Conservation (phyloP, 1,140 invertebrate species). For the Grapholita molesta region DNA sequence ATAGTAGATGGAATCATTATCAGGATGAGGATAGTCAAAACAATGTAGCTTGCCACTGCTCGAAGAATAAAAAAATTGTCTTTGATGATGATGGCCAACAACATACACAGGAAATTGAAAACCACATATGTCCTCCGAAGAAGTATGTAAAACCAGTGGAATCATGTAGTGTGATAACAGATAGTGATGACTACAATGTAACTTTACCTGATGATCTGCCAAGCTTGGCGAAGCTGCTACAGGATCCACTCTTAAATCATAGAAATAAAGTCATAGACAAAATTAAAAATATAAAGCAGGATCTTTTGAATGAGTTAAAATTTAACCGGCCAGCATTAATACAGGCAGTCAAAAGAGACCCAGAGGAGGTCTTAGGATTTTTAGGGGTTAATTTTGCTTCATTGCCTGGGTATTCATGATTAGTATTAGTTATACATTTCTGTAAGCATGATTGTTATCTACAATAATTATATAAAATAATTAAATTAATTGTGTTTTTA, state of each 20-base stretch:
- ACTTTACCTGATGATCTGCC: slow-evolving; percentile 43
- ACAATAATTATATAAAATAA: slow-evolving; percentile 28
- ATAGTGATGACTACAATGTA: slow-evolving; percentile 35
- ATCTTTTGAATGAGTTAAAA: slow-evolving; percentile 46
- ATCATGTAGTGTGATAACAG: slow-evolving; percentile 30
- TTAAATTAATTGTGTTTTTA: slow-evolving; percentile 7
- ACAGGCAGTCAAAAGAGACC: slow-evolving; percentile 47
- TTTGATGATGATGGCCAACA: slow-evolving; percentile 59
- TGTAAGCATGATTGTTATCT: slow-evolving; percentile 10
- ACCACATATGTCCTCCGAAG: slow-evolving; percentile 44
- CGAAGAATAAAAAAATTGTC: slow-evolving; percentile 50
- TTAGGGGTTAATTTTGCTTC: slow-evolving; percentile 54
- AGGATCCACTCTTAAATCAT: slow-evolving; percentile 36
- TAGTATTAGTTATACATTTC: slow-evolving; percentile 2
- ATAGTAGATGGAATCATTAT: neutral
- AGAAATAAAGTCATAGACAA: slow-evolving; percentile 52
- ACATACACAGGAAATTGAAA: slow-evolving; percentile 32
- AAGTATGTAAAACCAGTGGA: slow-evolving; percentile 1
- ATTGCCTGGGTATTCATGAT: slow-evolving; percentile 49
- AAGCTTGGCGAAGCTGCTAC: slow-evolving; percentile 43
- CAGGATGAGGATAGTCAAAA: neutral
- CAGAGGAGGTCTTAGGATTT: slow-evolving; percentile 54
- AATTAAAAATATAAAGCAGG: slow-evolving; percentile 44
- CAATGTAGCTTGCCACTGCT: slow-evolving; percentile 44
- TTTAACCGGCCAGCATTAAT: slow-evolving; percentile 50